These are phyloP conservation scores for Ptilonorhynchus violaceus DNA, from an alignment of 2,113 vertebrate species.

Conservation along the genomic window DNA sequence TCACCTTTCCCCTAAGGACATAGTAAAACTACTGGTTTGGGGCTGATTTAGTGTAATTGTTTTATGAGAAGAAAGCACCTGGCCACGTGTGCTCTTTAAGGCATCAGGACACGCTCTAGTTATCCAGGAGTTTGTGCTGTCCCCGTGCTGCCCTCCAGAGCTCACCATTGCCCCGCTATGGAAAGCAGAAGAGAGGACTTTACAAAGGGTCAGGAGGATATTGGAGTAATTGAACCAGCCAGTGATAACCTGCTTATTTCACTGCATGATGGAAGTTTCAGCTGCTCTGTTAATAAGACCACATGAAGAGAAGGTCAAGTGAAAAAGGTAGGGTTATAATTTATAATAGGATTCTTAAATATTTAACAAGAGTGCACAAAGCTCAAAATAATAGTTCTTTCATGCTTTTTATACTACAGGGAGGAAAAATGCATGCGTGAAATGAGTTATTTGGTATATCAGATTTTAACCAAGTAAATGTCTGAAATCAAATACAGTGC, in stretches of 20 bases:
- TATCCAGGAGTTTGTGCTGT: neutral
- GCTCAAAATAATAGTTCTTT: neutral
- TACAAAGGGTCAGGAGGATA: neutral
- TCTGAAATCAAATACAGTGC: neutral
- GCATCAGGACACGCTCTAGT: neutral
- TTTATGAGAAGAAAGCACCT: neutral
- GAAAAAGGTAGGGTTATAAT: neutral
- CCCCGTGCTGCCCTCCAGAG: neutral
- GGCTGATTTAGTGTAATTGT: neutral
- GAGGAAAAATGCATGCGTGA: neutral
- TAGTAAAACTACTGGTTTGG: neutral
- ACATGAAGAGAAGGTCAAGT: neutral
- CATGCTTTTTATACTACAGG: neutral
- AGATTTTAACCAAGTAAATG: neutral
- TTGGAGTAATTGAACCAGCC: neutral
- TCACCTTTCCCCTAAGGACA: neutral
- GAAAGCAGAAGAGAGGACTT: neutral
- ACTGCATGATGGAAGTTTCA: neutral
- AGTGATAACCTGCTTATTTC: neutral
- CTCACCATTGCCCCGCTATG: neutral
- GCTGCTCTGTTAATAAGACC: neutral
- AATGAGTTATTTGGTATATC: neutral
- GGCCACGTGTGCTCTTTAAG: neutral
- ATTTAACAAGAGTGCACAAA: neutral
- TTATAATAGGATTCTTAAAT: neutral